Percentiles rank a stretch among this genome's conserved stretches.
Conservation (phyloP, 2,797 vertebrate species). For the Hyperoplus immaculatus region DNA sequence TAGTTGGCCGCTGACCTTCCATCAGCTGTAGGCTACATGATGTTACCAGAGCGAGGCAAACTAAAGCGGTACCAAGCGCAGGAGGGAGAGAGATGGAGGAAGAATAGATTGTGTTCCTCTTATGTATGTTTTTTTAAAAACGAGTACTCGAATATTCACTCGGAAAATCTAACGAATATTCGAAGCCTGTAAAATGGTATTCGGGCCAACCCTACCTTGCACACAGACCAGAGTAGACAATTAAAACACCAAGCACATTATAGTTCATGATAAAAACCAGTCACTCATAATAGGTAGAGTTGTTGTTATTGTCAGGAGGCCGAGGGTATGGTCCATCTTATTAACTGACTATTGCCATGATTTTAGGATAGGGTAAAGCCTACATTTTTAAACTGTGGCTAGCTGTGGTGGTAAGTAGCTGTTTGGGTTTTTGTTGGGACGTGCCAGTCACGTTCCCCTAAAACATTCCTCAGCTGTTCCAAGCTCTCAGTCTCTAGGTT, state of each 20-base stretch:
- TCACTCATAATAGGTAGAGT: background rate
- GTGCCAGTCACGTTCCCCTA: slow-evolving; percentile 57
- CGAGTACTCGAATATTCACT: no score
- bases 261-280: slow-evolving; percentile 1
- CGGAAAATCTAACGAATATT: no score
- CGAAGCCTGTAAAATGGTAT: no score
- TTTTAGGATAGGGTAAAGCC: slow-evolving; percentile 17
- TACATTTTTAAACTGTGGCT: slow-evolving; percentile 36
- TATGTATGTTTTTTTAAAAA: no score
- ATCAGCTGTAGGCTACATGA: no score
- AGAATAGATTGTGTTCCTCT: no score
- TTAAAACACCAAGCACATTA: background rate
- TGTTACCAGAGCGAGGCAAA: no score
- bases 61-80: no score
- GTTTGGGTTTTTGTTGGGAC: slow-evolving; percentile 65
- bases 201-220: background rate
- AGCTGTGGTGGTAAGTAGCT: slow-evolving; percentile 29
- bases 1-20: no score
- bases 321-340: background rate
- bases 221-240: background rate
- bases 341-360: slow-evolving; percentile 11
- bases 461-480: slow-evolving; percentile 62
- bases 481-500: slow-evolving; percentile 29
- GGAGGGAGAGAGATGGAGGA: no score
- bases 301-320: slow-evolving; percentile 5